phyloP scores from a whole-genome alignment of 2,797 vertebrate species.

The Discoglossus pictus region DNA sequence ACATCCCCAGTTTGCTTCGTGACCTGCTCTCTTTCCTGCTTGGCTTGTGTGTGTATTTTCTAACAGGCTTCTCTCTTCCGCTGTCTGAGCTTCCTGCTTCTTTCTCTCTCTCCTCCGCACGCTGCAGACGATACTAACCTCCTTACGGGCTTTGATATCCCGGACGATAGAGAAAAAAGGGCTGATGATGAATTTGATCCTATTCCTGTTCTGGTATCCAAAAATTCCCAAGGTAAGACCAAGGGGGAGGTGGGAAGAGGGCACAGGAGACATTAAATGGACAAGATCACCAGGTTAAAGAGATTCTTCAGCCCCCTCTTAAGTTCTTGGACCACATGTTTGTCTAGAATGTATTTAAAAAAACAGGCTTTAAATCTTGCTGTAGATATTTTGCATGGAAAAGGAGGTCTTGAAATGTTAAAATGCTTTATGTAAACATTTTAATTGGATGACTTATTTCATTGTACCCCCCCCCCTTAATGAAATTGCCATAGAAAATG shows the following conservation, averaged over 20 bases:
- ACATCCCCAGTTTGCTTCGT: background rate
- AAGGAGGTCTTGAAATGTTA: too few relatives aligned
- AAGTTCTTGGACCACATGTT: too few relatives aligned
- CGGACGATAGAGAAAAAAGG: conserved; percentile 84
- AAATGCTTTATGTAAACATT: too few relatives aligned
- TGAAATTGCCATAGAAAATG: too few relatives aligned
- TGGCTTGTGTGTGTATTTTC: conserved; percentile 47
- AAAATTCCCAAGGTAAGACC: conserved; percentile 97
- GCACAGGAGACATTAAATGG: conserved; percentile 26
- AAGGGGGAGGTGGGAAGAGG: conserved; percentile 17
- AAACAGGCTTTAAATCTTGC: too few relatives aligned
- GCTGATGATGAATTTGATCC: conserved; percentile 97
- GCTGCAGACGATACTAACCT: conserved; percentile 92
- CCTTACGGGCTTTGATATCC: conserved; percentile 89
- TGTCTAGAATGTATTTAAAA: too few relatives aligned
- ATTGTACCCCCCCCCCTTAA: too few relatives aligned
- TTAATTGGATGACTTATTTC: too few relatives aligned
- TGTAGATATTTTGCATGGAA: too few relatives aligned
- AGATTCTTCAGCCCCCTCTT: too few relatives aligned
- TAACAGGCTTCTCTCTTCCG: conserved; percentile 65
- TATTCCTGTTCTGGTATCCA: conserved; percentile 97
- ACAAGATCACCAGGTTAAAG: too few relatives aligned
- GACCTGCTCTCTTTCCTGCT: conserved; percentile 9
- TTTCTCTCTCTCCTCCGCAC: conserved; percentile 64
- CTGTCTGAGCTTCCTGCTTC: conserved; percentile 72